Conservation (phyloP, 2,797 vertebrate genomes). For the Thunnus albacares region DNA sequence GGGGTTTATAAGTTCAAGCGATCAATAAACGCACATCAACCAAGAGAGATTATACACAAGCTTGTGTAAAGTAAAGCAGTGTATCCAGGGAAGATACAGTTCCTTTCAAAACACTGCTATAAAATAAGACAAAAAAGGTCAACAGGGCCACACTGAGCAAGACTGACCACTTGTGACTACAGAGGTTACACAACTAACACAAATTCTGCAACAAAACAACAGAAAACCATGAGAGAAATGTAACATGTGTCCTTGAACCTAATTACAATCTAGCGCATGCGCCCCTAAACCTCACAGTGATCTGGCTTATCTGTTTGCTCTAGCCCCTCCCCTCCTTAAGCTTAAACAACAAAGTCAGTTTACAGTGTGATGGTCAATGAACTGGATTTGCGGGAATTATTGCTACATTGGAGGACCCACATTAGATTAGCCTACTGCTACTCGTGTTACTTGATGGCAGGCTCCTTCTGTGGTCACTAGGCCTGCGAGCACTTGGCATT, state of each 20-base stretch:
- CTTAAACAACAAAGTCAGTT: slow-evolving; percentile 82
- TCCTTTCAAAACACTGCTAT: slow-evolving; percentile 3
- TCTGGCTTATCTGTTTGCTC: slow-evolving; percentile 86
- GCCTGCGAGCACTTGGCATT: slow-evolving; percentile 7
- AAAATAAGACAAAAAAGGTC: background rate
- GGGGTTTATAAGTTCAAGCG: slow-evolving; percentile 26
- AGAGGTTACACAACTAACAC: background rate
- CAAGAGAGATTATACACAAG: slow-evolving; percentile 10
- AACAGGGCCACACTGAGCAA: background rate
- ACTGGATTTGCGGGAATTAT: slow-evolving; percentile 60
- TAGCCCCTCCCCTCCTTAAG: slow-evolving; percentile 82
- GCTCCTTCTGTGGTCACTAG: slow-evolving; percentile 4
- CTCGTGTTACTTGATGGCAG: slow-evolving; percentile 35
- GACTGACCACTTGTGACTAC: background rate
- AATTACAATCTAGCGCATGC: slow-evolving; percentile 83
- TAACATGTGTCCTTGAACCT: slow-evolving; percentile 84
- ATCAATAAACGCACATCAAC: slow-evolving; percentile 8
- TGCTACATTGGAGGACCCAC: slow-evolving; percentile 34
- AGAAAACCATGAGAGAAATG: slow-evolving; percentile 69
- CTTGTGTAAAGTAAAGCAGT: slow-evolving; percentile 6
- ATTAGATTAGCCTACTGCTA: slow-evolving; percentile 64
- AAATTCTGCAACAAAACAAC: slow-evolving; percentile 22
- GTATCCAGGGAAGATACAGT: background rate
- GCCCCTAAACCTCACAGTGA: slow-evolving; percentile 72
- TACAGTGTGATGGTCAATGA: slow-evolving; percentile 78